These are phyloP conservation scores for Nerophis lumbriciformis DNA, from an alignment of 2,113 vertebrate genomes.

Conservation along the genomic window DNA sequence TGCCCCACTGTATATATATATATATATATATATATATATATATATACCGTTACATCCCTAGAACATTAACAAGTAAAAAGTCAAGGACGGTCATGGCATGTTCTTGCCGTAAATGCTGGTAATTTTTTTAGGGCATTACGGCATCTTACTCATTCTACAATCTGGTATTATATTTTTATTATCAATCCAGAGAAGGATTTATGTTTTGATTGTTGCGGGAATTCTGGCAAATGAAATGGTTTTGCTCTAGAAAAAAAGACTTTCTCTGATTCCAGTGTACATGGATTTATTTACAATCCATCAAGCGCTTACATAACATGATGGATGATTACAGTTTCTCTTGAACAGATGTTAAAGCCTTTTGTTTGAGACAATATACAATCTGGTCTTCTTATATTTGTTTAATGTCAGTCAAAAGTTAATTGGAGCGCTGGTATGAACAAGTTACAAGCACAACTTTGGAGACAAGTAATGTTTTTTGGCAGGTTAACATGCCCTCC, in stretches of 20 bases:
- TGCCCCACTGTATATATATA: too few species aligned
- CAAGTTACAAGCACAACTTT: conserved; percentile 1
- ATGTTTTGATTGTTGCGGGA: too few species aligned
- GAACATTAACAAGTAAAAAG: too few species aligned
- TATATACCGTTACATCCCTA: too few species aligned
- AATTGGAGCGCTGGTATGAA: not conserved
- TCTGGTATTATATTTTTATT: too few species aligned
- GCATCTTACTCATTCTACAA: too few species aligned
- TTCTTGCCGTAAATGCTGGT: too few species aligned
- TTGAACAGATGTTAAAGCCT: not conserved
- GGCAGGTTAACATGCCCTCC: conserved; percentile 13
- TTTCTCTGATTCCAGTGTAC: not conserved
- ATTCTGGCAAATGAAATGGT: not conserved
- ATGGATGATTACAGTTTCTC: not conserved
- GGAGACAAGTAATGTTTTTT: conserved; percentile 16
- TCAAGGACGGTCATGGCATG: too few species aligned
- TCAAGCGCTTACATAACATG: not conserved
- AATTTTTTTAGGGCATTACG: too few species aligned
- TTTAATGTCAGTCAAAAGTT: not conserved
- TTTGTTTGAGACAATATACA: not conserved
- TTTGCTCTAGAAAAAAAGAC: not conserved
- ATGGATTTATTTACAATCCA: not conserved
- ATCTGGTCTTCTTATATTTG: not conserved
- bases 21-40: too few species aligned
- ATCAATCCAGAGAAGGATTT: too few species aligned